Evolutionary conservation across 2,113 vertebrate species (phyloP), one percentile per base, ranked within the genome.

Genomic region (Alosa alosa): DNA sequence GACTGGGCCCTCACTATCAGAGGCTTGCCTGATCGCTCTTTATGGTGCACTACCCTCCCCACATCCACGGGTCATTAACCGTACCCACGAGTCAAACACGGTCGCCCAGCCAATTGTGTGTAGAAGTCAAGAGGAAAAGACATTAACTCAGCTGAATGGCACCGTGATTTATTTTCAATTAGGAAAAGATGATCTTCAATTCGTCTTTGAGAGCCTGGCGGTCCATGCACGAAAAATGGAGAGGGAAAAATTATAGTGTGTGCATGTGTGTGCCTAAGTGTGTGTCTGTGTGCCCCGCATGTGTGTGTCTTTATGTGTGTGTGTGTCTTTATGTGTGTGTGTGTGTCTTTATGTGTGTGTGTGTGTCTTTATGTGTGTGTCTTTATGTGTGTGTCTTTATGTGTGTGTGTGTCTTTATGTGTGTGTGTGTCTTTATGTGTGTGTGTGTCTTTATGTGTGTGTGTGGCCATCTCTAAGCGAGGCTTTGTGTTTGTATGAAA

Each of bases 141-240:
- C 81, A 87, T 86, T 87, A 84, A 86, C 75, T 78, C 84, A 81
- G 81, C 82, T 15, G 78, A 78, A 86, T 83, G 83, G 50, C 41
- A 57, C 83, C 78, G 36, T 87, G 89, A 91, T 91, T 91, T 90
- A 91, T 90, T 89, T 89, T 91, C 87, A 88, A 60, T 90, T 91
- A 90, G 84, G 86, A 84, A 46, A 60, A 85, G 84, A 88, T 83
- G 50, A 90, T 68, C 81, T 86, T 82, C 36, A 49, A 31, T 87
- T 88, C 20, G 3, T 86, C 82, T 89, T 84, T 87, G 50, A 81
- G 47, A 86, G 81, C 36, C 82, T 82, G 84, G 83, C 57, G 72
- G 72, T 41, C 82, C 55, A 45, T 49, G 68, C 11, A 60, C 68
- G 44, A 68, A 50, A 82, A 78, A 78, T 17, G 72, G 36, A 39